Base-by-base conservation (phyloP, 1,140 invertebrate species). In the Drosophila ficusphila region DNA sequence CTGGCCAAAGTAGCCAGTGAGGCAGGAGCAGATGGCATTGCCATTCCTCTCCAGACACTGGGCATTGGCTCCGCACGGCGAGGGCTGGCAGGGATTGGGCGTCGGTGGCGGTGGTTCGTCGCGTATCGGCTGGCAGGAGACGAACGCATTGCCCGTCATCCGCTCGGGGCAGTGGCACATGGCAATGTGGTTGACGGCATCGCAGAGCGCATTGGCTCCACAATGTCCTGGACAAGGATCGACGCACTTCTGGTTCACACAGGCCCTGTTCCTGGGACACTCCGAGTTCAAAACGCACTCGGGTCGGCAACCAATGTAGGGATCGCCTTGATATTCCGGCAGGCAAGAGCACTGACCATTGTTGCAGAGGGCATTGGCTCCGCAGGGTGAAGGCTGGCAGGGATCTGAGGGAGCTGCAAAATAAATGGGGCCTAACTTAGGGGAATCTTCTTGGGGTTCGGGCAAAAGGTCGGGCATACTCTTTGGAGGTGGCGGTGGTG, bases 201-300 rank as follows among this genome's bases (percentile, higher is more conserved):
- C 93, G 83, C 96, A 97, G 47, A 95, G 93, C 0, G 96, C 95
- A 91, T 96, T 96, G 29, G 94, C 89, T 1, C 96, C 96, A 91
- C 96, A 97, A 1, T 94, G 94, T 53, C 94, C 95, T 14, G 94
- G 93, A 64, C 96, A 97, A 6, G 96, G 96, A 92, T 97, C 94
- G 16, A 94, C 91, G 77, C 96, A 97, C 92, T 97, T 97, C 74
- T 96, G 95, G 81, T 96, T 96, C 23, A 96, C 92, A 79, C 96
- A 97, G 3, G 96, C 95, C 72, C 93, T 94, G 42, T 94, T 94
- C 14, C 94, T 92, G 53, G 94, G 93, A 76, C 96, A 97, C 73
- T 97, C 96, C 5, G 95, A 94, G 89, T 97, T 97, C 8, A 92
- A 54, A 9, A 94, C 88, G 74, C 96, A 97, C 90, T 96, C 95